These are phyloP conservation scores for Cuniculus paca DNA, from an alignment of 2,797 vertebrate species.

Conservation along the genomic window DNA sequence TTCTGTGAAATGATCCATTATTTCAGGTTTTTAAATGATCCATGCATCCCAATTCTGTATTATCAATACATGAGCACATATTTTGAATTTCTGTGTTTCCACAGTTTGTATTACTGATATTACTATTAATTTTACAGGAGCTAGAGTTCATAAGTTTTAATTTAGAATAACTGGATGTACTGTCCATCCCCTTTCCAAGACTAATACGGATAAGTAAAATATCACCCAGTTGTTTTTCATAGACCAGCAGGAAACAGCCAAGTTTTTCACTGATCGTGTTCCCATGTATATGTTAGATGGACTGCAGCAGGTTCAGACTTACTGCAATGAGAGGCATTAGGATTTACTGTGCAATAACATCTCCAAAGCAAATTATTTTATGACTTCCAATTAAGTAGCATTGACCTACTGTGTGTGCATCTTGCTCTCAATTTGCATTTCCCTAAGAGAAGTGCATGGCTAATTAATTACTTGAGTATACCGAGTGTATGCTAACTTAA, in stretches of 20 bases:
- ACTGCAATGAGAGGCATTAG: neutral
- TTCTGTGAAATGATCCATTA: neutral
- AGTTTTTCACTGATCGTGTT: neutral
- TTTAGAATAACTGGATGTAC: neutral
- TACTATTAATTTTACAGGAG: neutral
- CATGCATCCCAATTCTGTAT: neutral
- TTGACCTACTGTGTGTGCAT: conserved; percentile 59
- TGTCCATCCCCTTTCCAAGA: conserved; percentile 19
- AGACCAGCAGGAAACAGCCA: neutral
- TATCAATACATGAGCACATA: neutral
- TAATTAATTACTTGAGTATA: conserved; percentile 59
- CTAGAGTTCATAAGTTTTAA: conserved; percentile 21
- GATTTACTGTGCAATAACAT: neutral
- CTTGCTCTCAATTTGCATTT: conserved; percentile 61
- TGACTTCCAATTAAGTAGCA: conserved; percentile 53
- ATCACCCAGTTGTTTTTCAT: neutral
- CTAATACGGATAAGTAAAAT: conserved; percentile 39
- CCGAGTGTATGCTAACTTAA: conserved; percentile 51
- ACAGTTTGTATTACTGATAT: neutral
- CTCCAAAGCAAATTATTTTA: conserved; percentile 17
- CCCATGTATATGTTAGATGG: neutral
- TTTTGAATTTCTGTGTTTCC: conserved; percentile 20
- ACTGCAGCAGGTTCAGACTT: neutral
- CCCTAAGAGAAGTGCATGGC: conserved; percentile 42
- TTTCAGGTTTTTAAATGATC: conserved; percentile 25